Evolutionary conservation across 2,888 invertebrate species (phyloP).

Genomic region (Theristus sp.): DNA sequence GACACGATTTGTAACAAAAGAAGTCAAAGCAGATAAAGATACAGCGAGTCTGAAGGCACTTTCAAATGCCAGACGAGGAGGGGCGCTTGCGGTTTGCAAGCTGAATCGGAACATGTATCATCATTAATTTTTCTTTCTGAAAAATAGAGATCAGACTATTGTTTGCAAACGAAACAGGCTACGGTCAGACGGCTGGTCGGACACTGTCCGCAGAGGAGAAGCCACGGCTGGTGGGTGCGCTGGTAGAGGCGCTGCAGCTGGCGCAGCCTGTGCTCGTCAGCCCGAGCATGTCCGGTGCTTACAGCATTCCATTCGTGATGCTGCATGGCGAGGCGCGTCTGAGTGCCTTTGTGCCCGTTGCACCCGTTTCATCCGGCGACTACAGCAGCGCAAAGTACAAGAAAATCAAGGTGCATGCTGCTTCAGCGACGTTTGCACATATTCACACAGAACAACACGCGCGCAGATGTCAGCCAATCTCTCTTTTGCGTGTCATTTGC

Average conservation of each 20-base stretch:
- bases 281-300: slow-evolving; percentile 38
- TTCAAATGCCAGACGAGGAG: no score
- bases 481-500: no score
- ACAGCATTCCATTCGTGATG: slow-evolving; percentile 31
- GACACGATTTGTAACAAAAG: neutral
- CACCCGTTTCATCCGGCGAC: slow-evolving; percentile 29
- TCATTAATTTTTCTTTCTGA: no score
- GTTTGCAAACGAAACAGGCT: no score
- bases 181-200: slow-evolving; percentile 17
- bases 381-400: slow-evolving; percentile 15
- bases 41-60: no score
- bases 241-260: slow-evolving; percentile 24
- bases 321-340: slow-evolving; percentile 21
- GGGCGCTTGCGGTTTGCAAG: no score
- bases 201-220: slow-evolving; percentile 10
- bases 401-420: slow-evolving; percentile 17
- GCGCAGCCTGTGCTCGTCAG: slow-evolving; percentile 32
- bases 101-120: no score
- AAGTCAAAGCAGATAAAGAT: no score
- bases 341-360: slow-evolving; percentile 33
- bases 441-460: no score
- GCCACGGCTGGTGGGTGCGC: slow-evolving; percentile 22
- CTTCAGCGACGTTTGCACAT: neutral
- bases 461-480: no score
- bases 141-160: no score